Base-by-base conservation (phyloP, 2,888 invertebrate species). In the Chaetogeoica ovagalla region DNA sequence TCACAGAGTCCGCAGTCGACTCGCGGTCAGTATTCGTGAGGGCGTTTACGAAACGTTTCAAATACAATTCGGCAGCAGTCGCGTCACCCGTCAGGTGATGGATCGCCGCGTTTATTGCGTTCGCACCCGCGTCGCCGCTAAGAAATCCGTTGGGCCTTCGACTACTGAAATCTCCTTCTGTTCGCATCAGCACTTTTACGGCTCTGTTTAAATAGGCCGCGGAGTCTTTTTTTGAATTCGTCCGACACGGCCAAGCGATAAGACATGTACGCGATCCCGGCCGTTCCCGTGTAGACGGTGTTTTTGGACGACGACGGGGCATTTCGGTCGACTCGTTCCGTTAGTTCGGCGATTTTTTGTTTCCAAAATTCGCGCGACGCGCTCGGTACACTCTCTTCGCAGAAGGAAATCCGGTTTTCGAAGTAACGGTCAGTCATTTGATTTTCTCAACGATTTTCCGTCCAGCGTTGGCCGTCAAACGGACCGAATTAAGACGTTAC, bases 111-210 rank as follows among this genome's bases (percentile, higher is more conserved):
- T 92, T 91, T 2, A 94, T 87, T 1, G 93, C 93, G 84, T 91
- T 91, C 7, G 93, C 90, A 0, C 95, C 95, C 15, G 91, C 91
- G 84, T 91, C 91, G 3, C 95, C 95, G n/a, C 94, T 89, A 19
- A 95, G 86, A 86, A 94, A 94, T 0, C 88, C 88, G 66, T 86
- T 82, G 75, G 68, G n/a, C 39, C 48, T 86, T 82, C 86, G 86
- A n/a, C 86, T 86, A n/a, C 86, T 85, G 13, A 88, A 87, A 77
- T 89, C 88, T 60, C 88, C 87, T 82, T 92, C 85, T 15, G 91
- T 90, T 74, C 88, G 87, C 23, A 92, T 86, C 9, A 70, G 19
- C 85, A 92, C 93, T 73, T 90, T 88, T 3, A 89, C 84, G 0
- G 90, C 91, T 84, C 89, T 89, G 66, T 90, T 87, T 62, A 93